Conservation (phyloP, 2,113 vertebrate genomes). For the Phocoena phocoena region DNA sequence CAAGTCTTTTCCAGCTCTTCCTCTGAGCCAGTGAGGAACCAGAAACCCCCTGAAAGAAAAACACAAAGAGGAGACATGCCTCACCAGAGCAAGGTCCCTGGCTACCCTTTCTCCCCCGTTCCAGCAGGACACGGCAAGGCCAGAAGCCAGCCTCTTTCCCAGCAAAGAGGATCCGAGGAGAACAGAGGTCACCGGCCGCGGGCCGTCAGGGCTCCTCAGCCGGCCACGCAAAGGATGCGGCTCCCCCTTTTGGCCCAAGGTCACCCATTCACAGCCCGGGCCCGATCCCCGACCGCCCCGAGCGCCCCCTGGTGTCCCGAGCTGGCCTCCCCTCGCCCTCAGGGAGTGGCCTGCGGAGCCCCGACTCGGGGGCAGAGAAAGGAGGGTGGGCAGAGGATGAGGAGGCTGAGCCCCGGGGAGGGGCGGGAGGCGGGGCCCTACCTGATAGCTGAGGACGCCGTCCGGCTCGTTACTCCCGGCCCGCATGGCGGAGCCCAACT, state of each 20-base stretch:
- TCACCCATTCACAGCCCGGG: slow-evolving; percentile 51
- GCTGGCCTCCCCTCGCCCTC: not conserved
- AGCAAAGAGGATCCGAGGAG: not conserved
- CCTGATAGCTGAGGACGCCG: slow-evolving; percentile 91
- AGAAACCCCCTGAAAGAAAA: slow-evolving; percentile 10
- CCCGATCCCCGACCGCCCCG: not conserved
- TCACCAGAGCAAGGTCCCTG: not conserved
- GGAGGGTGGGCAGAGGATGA: slow-evolving; percentile 30
- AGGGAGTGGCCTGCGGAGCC: slow-evolving; percentile 31
- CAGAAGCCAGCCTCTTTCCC: slow-evolving; percentile 3
- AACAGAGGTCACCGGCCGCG: slow-evolving; percentile 16
- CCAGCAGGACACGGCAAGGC: not conserved
- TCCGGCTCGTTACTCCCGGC: slow-evolving; percentile 86
- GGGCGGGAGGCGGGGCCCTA: slow-evolving; percentile 79
- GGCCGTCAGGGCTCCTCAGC: not conserved
- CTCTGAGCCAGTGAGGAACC: not conserved
- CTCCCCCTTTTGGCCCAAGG: slow-evolving; percentile 71
- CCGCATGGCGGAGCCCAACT: slow-evolving; percentile 81
- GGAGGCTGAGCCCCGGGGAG: slow-evolving; percentile 67
- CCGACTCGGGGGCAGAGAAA: not conserved
- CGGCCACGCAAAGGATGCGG: not conserved
- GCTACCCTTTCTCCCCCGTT: not conserved
- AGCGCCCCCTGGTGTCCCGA: slow-evolving; percentile 55
- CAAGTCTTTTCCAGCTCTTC: slow-evolving; percentile 6
- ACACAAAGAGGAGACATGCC: slow-evolving; percentile 45